Evolutionary conservation across 1,140 invertebrate species (phyloP).

Genomic region (Gryllus bimaculatus): DNA sequence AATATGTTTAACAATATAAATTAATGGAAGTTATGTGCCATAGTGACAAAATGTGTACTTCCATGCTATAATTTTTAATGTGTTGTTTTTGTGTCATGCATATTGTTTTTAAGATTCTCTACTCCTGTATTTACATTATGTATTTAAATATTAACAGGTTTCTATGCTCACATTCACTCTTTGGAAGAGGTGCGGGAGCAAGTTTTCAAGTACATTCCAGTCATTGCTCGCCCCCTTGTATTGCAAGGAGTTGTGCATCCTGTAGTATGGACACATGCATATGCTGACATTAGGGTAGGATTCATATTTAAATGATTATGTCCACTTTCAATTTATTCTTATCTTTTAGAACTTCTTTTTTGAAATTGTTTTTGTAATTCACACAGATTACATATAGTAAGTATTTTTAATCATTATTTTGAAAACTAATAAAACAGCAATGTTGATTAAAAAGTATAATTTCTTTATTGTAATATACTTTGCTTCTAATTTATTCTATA

Average conservation of each 20-base stretch:
- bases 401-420: neutral
- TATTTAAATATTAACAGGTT: conserved; percentile 45
- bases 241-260: conserved; percentile 65
- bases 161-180: conserved; percentile 84
- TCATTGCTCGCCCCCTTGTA: conserved; percentile 80
- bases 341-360: too few species aligned
- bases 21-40: too few species aligned
- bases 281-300: conserved; percentile 49
- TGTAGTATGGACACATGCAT: conserved; percentile 80
- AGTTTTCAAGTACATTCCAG: conserved; percentile 84
- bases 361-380: too few species aligned
- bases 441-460: conserved; percentile 14
- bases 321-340: too few species aligned
- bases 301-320: too few species aligned
- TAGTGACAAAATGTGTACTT: too few species aligned
- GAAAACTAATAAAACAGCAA: conserved; percentile 18
- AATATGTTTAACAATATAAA: too few species aligned
- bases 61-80: too few species aligned
- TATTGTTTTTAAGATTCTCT: too few species aligned
- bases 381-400: too few species aligned
- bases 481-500: neutral
- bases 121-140: too few species aligned
- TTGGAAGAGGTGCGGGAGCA: conserved; percentile 88
- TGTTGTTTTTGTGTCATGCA: too few species aligned
- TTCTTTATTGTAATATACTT: neutral